phyloP scores from a whole-genome alignment of 2,113 vertebrate genomes.

The Sula dactylatra region DNA sequence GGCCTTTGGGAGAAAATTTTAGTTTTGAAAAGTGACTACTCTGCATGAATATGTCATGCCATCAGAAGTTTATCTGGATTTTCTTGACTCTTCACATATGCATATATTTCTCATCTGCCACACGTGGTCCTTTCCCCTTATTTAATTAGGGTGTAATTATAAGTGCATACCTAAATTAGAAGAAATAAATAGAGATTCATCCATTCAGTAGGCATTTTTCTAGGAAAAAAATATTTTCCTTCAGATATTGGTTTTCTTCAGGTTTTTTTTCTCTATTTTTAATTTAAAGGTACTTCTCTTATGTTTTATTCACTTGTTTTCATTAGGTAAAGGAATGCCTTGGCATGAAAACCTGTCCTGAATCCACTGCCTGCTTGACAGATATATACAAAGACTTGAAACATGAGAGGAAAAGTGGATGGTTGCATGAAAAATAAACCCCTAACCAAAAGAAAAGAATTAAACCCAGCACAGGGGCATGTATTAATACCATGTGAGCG shows the following conservation, averaged over 20 bases:
- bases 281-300: slow-evolving; percentile 64
- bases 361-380: slow-evolving; percentile 52
- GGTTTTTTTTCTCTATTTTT: slow-evolving; percentile 62
- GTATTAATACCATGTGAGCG: background rate
- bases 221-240: background rate
- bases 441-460: slow-evolving; percentile 2
- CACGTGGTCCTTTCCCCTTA: slow-evolving; percentile 6
- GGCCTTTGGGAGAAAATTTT: background rate
- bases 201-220: slow-evolving; percentile 13
- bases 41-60: slow-evolving; percentile 1
- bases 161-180: slow-evolving; percentile 40
- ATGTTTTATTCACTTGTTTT: slow-evolving; percentile 73
- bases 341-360: slow-evolving; percentile 66
- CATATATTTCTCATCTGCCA: slow-evolving; percentile 39
- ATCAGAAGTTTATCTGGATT: slow-evolving; percentile 50
- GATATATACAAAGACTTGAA: slow-evolving; percentile 55
- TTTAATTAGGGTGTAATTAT: slow-evolving; percentile 68
- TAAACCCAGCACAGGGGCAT: background rate
- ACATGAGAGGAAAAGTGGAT: slow-evolving; percentile 25
- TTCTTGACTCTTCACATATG: slow-evolving; percentile 43
- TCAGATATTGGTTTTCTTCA: slow-evolving; percentile 25
- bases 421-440: background rate
- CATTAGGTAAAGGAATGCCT: slow-evolving; percentile 68
- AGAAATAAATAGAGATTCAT: slow-evolving; percentile 20
- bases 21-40: slow-evolving; percentile 42